These are phyloP conservation scores for Cataglyphis cursor DNA, from an alignment of 2,888 invertebrate genomes.

Conservation along the genomic window DNA sequence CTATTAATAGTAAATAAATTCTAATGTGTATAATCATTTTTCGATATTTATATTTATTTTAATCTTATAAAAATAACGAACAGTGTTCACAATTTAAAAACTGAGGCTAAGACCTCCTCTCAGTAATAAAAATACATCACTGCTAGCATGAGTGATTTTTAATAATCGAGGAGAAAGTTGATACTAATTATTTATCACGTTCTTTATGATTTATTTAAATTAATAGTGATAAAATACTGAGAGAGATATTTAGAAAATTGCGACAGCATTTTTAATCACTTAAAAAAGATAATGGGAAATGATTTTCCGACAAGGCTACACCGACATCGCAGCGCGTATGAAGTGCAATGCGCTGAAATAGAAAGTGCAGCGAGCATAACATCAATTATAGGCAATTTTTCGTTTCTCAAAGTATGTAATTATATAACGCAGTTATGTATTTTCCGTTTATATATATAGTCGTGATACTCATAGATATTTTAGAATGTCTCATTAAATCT, in stretches of 20 bases:
- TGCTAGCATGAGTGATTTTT: constrained; percentile 12
- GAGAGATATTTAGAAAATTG: constrained; percentile 20
- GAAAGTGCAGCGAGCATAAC: constrained; percentile 68
- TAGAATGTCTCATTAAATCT: background rate
- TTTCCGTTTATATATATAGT: constrained; percentile 44
- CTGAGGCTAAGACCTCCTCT: background rate
- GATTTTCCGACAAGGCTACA: background rate
- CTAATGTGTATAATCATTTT: background rate
- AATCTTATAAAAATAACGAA: constrained; percentile 11
- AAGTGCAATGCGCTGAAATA: constrained; percentile 62
- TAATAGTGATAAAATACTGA: constrained; percentile 28
- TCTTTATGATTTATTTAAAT: constrained; percentile 49
- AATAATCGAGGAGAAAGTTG: constrained; percentile 40
- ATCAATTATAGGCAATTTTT: constrained; percentile 67
- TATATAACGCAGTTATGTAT: constrained; percentile 70
- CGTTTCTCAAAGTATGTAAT: constrained; percentile 63
- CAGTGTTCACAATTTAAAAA: background rate
- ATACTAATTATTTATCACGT: constrained; percentile 44
- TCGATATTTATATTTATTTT: background rate
- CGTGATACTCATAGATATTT: constrained; percentile 18
- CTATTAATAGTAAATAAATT: background rate
- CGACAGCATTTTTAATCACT: constrained; percentile 9
- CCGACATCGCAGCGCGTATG: background rate
- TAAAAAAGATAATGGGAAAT: constrained; percentile 9
- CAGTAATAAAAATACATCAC: background rate